Base-by-base conservation (phyloP, 2,113 vertebrate genomes). In the Oreocharis arfaki region DNA sequence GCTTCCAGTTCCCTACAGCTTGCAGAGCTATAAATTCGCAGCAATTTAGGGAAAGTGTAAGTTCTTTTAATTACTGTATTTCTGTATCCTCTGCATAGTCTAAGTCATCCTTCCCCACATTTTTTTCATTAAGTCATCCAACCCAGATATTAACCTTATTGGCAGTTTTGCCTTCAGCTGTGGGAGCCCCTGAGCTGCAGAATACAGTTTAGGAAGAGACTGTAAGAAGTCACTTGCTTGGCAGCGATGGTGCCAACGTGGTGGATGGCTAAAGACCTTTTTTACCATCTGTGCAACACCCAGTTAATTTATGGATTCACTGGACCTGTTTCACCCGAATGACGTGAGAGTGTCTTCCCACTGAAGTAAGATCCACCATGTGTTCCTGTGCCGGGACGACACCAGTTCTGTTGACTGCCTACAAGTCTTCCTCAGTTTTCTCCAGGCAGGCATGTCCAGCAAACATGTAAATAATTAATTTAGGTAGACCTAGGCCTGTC, bases 181-280 rank as follows among this genome's bases (percentile, higher is more conserved):
- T 10, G 16, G 59, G 30, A 50, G 42, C 57, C 23, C 10, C 16
- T 30, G 67, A 55, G 16, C 1, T 71, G 73, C 33, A 39, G 13
- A 87, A 55, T 1, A 21, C 42, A 60, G 18, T 19, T 26, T 23
- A n/a, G 7, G 6, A 56, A 41, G 14, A 65, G 23, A 11, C 3
- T 3, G 3, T 5, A 30, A 69, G n/a, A 22, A 39, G 16, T 42
- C 35, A 12, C 47, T 42, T 32, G 3, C 50, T 67, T 55, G 35
- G 68, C 50, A 64, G 67, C 0, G 0, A 52, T 20, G 32, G 9
- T 52, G 27, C 28, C 55, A 30, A 23, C 0, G 6, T 13, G 15
- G 26, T 46, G 20, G 30, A 8, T 17, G 10, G 19, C 12, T 14
- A 19, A 71, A 71, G 53, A 26, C 5, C 16, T 64, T 70, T 70